Conservation (phyloP, 2,113 vertebrate species). For the Cheirogaleus medius region DNA sequence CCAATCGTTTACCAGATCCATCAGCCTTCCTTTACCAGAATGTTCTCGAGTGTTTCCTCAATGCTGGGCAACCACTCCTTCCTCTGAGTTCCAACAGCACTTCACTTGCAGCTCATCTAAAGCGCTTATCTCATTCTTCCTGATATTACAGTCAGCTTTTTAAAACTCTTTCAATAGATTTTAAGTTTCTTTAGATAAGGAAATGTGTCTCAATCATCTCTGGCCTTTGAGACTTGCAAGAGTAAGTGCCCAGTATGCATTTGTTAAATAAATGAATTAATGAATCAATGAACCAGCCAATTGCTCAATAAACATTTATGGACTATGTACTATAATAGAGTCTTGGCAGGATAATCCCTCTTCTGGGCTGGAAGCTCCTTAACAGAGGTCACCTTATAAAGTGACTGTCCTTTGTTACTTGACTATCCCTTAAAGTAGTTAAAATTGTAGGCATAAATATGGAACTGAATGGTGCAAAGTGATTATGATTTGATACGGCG, state of each 20-base stretch:
- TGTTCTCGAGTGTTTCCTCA: neutral
- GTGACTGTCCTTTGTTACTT: neutral
- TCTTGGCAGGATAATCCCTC: neutral
- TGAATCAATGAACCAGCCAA: neutral
- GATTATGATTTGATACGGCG: neutral
- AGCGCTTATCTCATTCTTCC: neutral
- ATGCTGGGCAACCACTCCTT: accelerated
- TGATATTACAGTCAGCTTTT: neutral
- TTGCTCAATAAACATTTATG: neutral
- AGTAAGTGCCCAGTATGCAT: neutral
- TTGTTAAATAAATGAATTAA: constrained; percentile 21
- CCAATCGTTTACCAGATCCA: accelerated
- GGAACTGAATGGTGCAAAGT: neutral
- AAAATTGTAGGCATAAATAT: neutral
- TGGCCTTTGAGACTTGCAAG: neutral
- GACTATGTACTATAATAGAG: neutral
- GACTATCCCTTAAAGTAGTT: neutral
- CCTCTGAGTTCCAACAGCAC: neutral
- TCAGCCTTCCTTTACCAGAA: accelerated
- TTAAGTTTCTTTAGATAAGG: neutral
- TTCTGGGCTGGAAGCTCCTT: neutral
- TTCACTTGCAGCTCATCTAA: neutral
- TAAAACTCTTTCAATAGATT: neutral
- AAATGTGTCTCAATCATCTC: neutral
- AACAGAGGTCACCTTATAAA: neutral